Percentiles rank a stretch among this genome's conserved stretches.
Conservation (phyloP, 92 coral and sea anemone species). For the Palythoa grandis region DNA sequence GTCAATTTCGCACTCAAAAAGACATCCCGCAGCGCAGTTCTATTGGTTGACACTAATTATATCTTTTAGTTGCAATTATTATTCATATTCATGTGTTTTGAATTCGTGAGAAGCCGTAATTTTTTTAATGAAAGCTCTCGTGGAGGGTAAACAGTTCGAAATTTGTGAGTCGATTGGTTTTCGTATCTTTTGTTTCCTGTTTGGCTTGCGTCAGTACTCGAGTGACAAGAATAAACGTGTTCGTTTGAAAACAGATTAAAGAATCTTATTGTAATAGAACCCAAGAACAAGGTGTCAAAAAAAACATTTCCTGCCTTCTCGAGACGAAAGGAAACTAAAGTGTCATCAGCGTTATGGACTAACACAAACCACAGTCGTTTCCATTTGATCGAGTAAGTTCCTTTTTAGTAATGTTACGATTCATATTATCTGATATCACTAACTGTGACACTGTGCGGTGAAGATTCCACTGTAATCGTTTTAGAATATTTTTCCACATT, state of each 20-base stretch:
- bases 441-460: not conserved
- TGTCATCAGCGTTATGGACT: not conserved
- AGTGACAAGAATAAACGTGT: conserved; percentile 59
- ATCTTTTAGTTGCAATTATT: conserved; percentile 68
- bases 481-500: not conserved
- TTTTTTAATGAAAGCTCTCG: conserved; percentile 73
- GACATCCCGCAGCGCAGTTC: conserved; percentile 37
- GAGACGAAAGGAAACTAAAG: not conserved
- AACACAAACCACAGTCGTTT: not conserved
- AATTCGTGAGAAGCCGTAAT: conserved; percentile 49
- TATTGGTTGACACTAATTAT: conserved; percentile 64
- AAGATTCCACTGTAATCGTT: conserved; percentile 4
- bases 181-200: conserved; percentile 55
- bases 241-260: conserved; percentile 62
- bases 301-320: conserved; percentile 16
- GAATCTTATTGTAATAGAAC: conserved; percentile 23
- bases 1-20: conserved; percentile 24
- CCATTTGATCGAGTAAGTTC: not conserved
- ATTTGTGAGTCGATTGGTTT: conserved; percentile 48
- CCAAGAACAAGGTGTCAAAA: conserved; percentile 38
- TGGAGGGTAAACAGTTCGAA: conserved; percentile 67
- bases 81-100: conserved; percentile 62
- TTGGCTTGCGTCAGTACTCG: conserved; percentile 49
- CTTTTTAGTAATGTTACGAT: not conserved
- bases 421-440: no score